Percentiles rank a stretch among this genome's conserved stretches.
These are phyloP conservation scores for Furcula furcula DNA, from an alignment of 2,888 invertebrate genomes.

Conservation along the genomic window DNA sequence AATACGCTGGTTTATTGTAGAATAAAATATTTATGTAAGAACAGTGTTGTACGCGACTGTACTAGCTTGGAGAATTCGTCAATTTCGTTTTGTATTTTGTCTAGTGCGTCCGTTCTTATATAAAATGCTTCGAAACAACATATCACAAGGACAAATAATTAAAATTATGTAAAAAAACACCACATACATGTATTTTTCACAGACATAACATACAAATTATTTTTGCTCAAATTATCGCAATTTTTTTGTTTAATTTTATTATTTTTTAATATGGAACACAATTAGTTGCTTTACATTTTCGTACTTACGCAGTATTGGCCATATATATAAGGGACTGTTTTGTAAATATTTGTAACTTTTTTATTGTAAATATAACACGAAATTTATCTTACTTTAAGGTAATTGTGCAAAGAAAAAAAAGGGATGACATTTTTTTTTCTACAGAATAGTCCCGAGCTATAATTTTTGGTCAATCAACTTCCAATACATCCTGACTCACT, in stretches of 20 bases:
- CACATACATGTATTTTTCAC: constrained; percentile 44
- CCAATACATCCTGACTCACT: constrained; percentile 59
- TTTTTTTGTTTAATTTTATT: constrained; percentile 28
- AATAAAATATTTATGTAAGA: constrained; percentile 28
- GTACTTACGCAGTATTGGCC: no score
- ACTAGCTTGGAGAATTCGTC: constrained; percentile 44
- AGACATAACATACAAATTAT: constrained; percentile 20
- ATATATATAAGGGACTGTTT: no score
- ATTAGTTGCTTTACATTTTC: constrained; percentile 22
- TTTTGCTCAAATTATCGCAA: constrained; percentile 35
- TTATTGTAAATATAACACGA: no score
- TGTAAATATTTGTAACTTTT: no score
- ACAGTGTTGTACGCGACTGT: constrained; percentile 54
- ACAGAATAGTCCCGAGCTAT: no score
- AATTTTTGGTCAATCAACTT: no score
- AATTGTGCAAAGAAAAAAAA: no score
- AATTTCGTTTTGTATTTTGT: constrained; percentile 21
- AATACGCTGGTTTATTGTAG: constrained; percentile 38
- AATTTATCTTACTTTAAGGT: no score
- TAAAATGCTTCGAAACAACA: constrained; percentile 59
- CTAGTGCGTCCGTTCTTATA: constrained; percentile 28
- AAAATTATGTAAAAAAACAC: constrained; percentile 24
- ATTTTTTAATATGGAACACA: constrained; percentile 24
- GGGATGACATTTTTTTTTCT: no score
- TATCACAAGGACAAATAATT: constrained; percentile 77